phyloP scores from a whole-genome alignment of 2,797 vertebrate species.

The Typhlichthys subterraneus region DNA sequence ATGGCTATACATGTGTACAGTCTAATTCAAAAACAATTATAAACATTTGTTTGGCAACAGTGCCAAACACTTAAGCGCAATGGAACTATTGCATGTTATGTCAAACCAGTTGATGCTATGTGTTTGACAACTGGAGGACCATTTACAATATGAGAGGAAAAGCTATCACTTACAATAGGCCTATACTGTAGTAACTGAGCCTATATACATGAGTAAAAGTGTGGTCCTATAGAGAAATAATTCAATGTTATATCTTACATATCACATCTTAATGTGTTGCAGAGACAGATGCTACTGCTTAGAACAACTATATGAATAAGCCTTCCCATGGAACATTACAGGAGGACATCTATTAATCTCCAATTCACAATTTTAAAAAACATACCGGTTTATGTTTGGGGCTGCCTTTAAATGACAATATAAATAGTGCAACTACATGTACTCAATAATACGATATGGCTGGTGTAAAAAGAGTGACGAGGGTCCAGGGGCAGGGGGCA shows the following conservation, averaged over 20 bases:
- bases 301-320: slow-evolving; percentile 38
- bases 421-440: neutral
- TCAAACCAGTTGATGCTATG: too few relatives aligned
- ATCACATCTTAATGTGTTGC: slow-evolving; percentile 80
- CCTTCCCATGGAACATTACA: slow-evolving; percentile 21
- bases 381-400: neutral
- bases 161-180: neutral
- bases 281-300: slow-evolving; percentile 58
- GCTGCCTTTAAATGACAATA: neutral
- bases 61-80: too few relatives aligned
- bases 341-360: slow-evolving; percentile 1
- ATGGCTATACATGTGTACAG: too few relatives aligned
- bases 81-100: too few relatives aligned
- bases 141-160: too few relatives aligned
- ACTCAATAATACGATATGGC: neutral
- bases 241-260: slow-evolving; percentile 59
- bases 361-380: neutral
- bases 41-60: too few relatives aligned
- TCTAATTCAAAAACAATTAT: too few relatives aligned
- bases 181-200: slow-evolving; percentile 24
- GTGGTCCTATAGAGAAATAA: slow-evolving; percentile 47
- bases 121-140: slow-evolving; percentile 37
- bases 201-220: slow-evolving; percentile 46
- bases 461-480: neutral
- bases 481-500: neutral